Conservation (phyloP, 2,113 vertebrate species). For the Phalacrocorax brasilianus region DNA sequence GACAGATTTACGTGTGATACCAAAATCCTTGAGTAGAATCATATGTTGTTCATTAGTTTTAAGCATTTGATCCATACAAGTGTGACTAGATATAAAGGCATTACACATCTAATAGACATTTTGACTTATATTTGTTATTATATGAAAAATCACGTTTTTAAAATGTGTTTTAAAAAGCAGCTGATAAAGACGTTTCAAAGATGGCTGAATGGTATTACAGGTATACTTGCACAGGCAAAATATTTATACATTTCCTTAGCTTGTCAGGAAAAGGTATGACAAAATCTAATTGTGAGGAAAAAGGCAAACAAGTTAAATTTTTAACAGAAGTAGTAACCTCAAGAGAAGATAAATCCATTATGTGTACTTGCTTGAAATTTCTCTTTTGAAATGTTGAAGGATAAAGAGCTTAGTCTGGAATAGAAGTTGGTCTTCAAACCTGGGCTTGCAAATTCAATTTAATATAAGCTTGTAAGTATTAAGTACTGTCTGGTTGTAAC, state of each 20-base stretch:
- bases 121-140: background rate
- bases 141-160: background rate
- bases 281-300: background rate
- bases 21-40: background rate
- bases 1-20: background rate
- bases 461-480: constrained; percentile 22
- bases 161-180: background rate
- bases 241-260: background rate
- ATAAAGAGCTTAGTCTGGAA: constrained; percentile 44
- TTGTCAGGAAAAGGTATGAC: background rate
- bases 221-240: background rate
- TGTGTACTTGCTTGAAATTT: background rate
- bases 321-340: background rate
- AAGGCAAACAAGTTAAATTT: background rate
- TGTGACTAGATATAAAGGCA: background rate
- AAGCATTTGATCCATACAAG: background rate
- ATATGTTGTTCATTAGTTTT: background rate
- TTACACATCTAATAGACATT: background rate
- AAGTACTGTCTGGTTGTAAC: background rate
- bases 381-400: constrained; percentile 24
- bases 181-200: background rate
- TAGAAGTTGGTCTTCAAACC: background rate
- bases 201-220: background rate
- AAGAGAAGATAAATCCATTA: background rate
- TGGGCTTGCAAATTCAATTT: constrained; percentile 36